Percentiles rank a stretch among this genome's conserved stretches.
These are phyloP conservation scores for Mythimna albipuncta DNA, from an alignment of 2,888 invertebrate species.

Conservation along the genomic window DNA sequence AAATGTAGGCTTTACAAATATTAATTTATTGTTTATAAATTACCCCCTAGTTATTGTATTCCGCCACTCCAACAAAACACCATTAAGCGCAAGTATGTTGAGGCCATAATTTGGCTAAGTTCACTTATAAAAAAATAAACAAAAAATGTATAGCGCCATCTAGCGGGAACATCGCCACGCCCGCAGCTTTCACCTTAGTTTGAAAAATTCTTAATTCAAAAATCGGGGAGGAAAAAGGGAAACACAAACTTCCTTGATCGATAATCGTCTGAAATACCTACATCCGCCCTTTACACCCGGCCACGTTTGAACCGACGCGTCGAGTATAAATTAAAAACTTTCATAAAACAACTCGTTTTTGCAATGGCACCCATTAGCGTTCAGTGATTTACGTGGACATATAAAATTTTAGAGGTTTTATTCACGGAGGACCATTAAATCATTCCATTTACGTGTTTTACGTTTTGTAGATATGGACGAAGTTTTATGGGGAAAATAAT, in stretches of 20 bases:
- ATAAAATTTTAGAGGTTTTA: constrained; percentile 46
- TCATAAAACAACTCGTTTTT: constrained; percentile 52
- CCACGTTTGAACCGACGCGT: constrained; percentile 38
- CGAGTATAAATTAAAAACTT: constrained; percentile 58
- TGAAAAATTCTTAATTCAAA: background rate
- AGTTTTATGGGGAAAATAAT: background rate
- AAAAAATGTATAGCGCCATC: too few relatives aligned
- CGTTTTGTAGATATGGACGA: constrained; percentile 5
- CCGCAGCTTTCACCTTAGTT: background rate
- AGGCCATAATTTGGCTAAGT: too few relatives aligned
- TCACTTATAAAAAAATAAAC: too few relatives aligned
- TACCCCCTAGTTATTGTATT: too few relatives aligned
- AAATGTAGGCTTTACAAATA: too few relatives aligned
- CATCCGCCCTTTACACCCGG: constrained; percentile 14
- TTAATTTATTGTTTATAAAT: too few relatives aligned
- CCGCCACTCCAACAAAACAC: too few relatives aligned
- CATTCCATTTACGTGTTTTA: constrained; percentile 31
- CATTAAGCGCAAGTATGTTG: too few relatives aligned
- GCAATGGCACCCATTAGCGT: constrained; percentile 48
- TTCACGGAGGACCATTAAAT: constrained; percentile 43
- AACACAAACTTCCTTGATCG: background rate
- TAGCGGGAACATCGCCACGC: too few relatives aligned
- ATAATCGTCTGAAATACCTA: constrained; percentile 16
- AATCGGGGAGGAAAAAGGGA: constrained; percentile 3
- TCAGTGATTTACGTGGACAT: constrained; percentile 48